Base-by-base conservation (phyloP, 2,797 vertebrate species). In the Leptoclinus maculatus region DNA sequence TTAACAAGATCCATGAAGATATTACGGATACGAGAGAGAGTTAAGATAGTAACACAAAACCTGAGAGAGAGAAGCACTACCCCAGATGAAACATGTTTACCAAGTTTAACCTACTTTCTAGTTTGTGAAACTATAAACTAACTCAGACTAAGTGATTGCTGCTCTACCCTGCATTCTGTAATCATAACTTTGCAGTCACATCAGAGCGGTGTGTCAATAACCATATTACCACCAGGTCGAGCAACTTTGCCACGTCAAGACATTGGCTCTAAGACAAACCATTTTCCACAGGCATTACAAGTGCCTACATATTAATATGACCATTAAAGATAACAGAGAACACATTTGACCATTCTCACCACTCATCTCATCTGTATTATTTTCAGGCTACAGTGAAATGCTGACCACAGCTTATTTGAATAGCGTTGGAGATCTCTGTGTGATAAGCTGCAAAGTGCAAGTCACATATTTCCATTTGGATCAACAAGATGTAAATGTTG, bases 391-490 rank as follows among this genome's bases (percentile, higher is more conserved):
- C 53, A 0, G 60, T 16, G 36, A 78, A 67, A 19, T 36, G 71
- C 57, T 65, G 4, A 65, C 45, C 3, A 8, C 65, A 68, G 51
- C 41, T 12, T 23, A 64, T 79, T 72, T 78, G 45, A 71, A 76
- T 43, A 49, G 49, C 56, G 45, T 3, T 27, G 3, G 64, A 82
- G 75, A 79, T 77, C 63, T 54, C 43, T 32, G 43, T 25, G 10
- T 13, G 57, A 85, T 57, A 41, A 36, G 29, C 7, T 54, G 53
- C 57, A 57, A 69, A 72, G 17, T 29, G 7, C 23, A 27, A 67
- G 34, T 66, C 57, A 41, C 67, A 76, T 16, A 25, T 83, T 89
- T 76, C 54, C 39, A 76, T 71, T 27, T 34, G 7, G 13, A 65
- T n/a, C 34, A 17, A 47, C n/a, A 41, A 27, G 60, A 79, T 34